Conservation (phyloP, 2,113 vertebrate species). For the Epinephelus fuscoguttatus region DNA sequence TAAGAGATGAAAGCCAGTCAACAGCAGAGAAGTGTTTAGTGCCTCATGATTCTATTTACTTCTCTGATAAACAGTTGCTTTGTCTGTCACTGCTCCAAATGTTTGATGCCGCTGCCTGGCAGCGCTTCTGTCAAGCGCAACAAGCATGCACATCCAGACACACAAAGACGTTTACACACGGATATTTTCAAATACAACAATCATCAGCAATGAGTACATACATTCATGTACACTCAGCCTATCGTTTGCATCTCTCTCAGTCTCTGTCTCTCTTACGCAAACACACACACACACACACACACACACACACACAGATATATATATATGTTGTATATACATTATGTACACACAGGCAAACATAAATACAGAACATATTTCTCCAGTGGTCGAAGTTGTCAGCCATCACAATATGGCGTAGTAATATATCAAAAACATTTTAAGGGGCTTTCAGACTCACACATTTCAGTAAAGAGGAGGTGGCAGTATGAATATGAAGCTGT, state of each 20-base stretch:
- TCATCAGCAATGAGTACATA: not conserved
- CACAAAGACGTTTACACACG: conserved; percentile 50
- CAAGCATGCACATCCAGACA: conserved; percentile 54
- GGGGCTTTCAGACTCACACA: no score
- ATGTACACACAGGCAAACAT: not conserved
- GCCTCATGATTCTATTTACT: conserved; percentile 54
- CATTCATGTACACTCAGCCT: not conserved
- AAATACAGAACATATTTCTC: not conserved
- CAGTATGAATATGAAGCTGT: not conserved
- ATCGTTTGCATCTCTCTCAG: not conserved
- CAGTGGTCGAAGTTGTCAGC: not conserved
- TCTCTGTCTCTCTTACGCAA: not conserved
- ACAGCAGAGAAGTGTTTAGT: conserved; percentile 45
- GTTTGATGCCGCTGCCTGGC: conserved; percentile 71
- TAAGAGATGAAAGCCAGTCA: conserved; percentile 54
- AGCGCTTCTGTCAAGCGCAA: conserved; percentile 65
- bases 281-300: not conserved
- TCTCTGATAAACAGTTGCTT: conserved; percentile 68
- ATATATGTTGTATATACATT: no score
- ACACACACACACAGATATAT: not conserved
- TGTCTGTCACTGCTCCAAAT: conserved; percentile 72
- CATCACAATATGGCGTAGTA: not conserved
- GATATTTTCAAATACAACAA: conserved; percentile 13
- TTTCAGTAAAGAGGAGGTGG: not conserved
- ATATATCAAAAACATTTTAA: no score